Evolutionary conservation across 37 sponge, comb jelly and placozoan species (phyloP), one percentile per base, ranked within the genome.

Genomic region (Eunapius fragilis): DNA sequence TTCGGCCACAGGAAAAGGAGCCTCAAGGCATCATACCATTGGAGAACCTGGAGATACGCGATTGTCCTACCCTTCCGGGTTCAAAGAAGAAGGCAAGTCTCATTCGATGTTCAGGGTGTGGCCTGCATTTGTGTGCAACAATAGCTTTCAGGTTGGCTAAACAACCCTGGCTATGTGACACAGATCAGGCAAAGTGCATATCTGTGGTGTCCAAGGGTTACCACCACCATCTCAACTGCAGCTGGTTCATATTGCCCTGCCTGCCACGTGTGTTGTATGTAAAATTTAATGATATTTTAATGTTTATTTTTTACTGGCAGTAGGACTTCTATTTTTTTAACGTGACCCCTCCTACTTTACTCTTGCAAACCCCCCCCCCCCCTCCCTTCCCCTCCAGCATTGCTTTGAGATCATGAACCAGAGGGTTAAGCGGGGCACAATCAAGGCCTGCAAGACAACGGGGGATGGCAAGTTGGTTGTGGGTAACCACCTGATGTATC

Each of bases 371-470:
- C 28, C 26, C 28, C 28, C 71, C 26, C 28, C 28, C 71, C 71
- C 26, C 28, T 17, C 68, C 74, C n/a, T 19, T 10, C 77, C 58
- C 30, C 71, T 0, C 1, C 34, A 93, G 94, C 70, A 85, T n/a
- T 82, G 80, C 28, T 93, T 95, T 90, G 93, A 95, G 80, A 95
- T 95, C 35, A 34, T 93, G 67, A 84, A 69, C 77, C 90, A 88
- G 48, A 82, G 74, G 49, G 32, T 85, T n/a, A 76, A 37, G 2
- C 81, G 76, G 10, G 87, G 90, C 12, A 82, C 80, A 11, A 95
- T 95, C 83, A 97, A 94, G 70, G 95, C 93, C 0, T 89, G 91
- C 72, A 97, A 97, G 85, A 92, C 94, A 2, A 93, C 90, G 3
- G 89, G 90, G 12, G 93, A 94, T 27, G 91, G 93, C 10, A 92